Conservation (phyloP, 1,140 invertebrate species). For the Drosophila seguyi region DNA sequence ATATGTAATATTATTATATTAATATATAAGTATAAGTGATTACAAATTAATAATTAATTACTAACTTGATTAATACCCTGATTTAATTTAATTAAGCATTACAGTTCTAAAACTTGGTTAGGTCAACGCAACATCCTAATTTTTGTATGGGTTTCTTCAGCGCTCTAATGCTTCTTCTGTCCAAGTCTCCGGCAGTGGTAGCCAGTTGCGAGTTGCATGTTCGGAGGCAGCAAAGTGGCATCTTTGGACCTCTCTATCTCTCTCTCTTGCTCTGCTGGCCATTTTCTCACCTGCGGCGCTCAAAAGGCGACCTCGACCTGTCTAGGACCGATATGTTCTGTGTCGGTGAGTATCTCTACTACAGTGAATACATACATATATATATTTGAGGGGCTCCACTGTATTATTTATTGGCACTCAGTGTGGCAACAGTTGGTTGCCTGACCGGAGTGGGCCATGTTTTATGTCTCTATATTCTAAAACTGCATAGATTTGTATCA, state of each 20-base stretch:
- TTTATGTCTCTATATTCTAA: constrained; percentile 69
- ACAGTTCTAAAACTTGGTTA: not conserved
- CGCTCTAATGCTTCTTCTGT: not conserved
- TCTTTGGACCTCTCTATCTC: constrained; percentile 36
- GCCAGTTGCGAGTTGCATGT: constrained; percentile 44
- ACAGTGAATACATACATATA: constrained; percentile 13
- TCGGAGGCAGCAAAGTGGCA: constrained; percentile 38
- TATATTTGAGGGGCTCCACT: constrained; percentile 40
- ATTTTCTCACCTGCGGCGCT: constrained; percentile 74
- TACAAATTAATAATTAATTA: too few relatives aligned
- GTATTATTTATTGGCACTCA: constrained; percentile 82
- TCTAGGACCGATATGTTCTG: constrained; percentile 55
- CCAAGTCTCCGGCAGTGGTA: constrained; percentile 19
- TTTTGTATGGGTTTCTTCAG: not conserved
- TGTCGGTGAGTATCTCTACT: constrained; percentile 18
- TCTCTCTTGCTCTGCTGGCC: constrained; percentile 32
- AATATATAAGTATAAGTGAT: not conserved
- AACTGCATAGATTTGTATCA: constrained; percentile 78
- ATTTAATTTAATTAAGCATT: not conserved
- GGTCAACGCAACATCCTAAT: not conserved
- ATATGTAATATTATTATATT: too few relatives aligned
- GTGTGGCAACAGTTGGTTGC: constrained; percentile 36
- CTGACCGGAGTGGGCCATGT: constrained; percentile 38
- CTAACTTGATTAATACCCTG: not conserved
- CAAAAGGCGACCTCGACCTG: constrained; percentile 76